phyloP scores from a whole-genome alignment of 2,113 vertebrate species.

The Clarias magur region DNA sequence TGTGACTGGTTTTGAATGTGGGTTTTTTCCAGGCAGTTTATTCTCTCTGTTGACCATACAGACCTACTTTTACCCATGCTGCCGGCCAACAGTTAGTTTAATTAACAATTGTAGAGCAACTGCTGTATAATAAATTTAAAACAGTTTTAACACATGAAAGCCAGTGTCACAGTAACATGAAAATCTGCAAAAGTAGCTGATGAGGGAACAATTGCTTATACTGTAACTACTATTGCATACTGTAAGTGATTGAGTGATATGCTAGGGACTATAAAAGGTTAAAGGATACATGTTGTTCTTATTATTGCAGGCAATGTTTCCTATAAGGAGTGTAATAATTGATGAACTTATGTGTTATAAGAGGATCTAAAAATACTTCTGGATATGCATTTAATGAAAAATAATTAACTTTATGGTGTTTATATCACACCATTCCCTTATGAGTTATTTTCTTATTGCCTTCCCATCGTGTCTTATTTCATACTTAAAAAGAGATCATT shows the following conservation, averaged over 20 bases:
- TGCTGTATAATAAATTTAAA: too few relatives aligned
- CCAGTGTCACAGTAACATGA: too few relatives aligned
- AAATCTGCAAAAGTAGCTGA: not conserved
- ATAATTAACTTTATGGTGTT: not conserved
- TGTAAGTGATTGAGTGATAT: not conserved
- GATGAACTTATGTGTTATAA: not conserved
- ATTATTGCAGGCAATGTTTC: not conserved
- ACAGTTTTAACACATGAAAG: too few relatives aligned
- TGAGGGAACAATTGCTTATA: not conserved
- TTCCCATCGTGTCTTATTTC: not conserved
- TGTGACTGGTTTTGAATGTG: too few relatives aligned
- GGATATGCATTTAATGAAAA: not conserved
- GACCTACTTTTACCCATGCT: too few relatives aligned
- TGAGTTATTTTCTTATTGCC: not conserved
- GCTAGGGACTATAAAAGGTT: not conserved
- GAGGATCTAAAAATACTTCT: slow-evolving; percentile 15
- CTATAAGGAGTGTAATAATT: not conserved
- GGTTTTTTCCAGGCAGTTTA: too few relatives aligned
- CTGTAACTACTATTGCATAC: not conserved
- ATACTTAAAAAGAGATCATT: not conserved
- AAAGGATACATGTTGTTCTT: not conserved
- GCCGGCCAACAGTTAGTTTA: too few relatives aligned
- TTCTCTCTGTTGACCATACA: too few relatives aligned
- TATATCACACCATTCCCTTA: not conserved
- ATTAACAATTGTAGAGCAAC: too few relatives aligned